A percentile compares a stretch with the other conserved stretches of the same genome.
These are phyloP conservation scores for Mormyrus lacerda DNA, from an alignment of 2,113 vertebrate species.

Conservation along the genomic window DNA sequence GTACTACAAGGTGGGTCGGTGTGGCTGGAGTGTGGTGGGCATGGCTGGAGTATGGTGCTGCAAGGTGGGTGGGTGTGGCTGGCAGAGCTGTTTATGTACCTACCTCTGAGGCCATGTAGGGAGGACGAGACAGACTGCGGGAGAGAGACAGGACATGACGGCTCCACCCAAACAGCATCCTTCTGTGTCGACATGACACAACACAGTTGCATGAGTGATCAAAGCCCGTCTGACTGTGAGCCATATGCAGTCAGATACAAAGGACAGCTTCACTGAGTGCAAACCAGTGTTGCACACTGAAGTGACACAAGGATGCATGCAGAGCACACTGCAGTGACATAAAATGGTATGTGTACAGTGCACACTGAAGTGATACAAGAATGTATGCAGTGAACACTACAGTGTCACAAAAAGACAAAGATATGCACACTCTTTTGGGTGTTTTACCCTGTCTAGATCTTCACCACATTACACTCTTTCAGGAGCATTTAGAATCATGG, in stretches of 20 bases:
- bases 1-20: neutral
- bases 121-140: constrained; percentile 8
- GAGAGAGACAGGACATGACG: constrained; percentile 37
- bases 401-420: neutral
- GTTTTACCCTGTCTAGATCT: neutral
- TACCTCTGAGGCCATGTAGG: constrained; percentile 33
- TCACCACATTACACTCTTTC: neutral
- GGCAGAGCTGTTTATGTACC: neutral
- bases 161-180: constrained; percentile 35
- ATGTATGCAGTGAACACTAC: neutral
- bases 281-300: neutral
- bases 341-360: neutral
- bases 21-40: neutral
- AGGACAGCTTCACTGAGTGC: neutral
- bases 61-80: neutral
- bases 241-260: neutral
- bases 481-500: neutral
- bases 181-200: constrained; percentile 28
- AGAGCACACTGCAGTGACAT: neutral
- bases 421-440: neutral
- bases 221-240: neutral
- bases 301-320: neutral
- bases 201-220: constrained; percentile 2
- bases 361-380: neutral
- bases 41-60: neutral